A percentile compares a stretch with the other conserved stretches of the same genome.
Conservation (phyloP, 2,113 vertebrate species). For the Sus scrofa region T2T-Sscrofa CM000814.6:112381501-112382000, state of each 20-base stretch:
- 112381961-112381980: background rate
- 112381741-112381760: background rate
- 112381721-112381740: background rate
- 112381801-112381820: background rate
- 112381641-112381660: background rate
- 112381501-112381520: no score
- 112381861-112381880: background rate
- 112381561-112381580: no score
- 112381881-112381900: background rate
- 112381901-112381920: background rate
- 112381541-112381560: no score
- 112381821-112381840: background rate
- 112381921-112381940: background rate
- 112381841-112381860: background rate
- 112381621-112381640: background rate
- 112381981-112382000: background rate
- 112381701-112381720: background rate
- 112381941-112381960: background rate
- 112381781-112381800: background rate
- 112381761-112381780: background rate
- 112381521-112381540: no score
- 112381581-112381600: background rate
- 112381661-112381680: background rate
- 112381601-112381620: background rate
- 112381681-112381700: conserved; percentile 16